Evolutionary conservation across 2,888 invertebrate genomes (phyloP).

Genomic region (Heliconius ismenius): DNA sequence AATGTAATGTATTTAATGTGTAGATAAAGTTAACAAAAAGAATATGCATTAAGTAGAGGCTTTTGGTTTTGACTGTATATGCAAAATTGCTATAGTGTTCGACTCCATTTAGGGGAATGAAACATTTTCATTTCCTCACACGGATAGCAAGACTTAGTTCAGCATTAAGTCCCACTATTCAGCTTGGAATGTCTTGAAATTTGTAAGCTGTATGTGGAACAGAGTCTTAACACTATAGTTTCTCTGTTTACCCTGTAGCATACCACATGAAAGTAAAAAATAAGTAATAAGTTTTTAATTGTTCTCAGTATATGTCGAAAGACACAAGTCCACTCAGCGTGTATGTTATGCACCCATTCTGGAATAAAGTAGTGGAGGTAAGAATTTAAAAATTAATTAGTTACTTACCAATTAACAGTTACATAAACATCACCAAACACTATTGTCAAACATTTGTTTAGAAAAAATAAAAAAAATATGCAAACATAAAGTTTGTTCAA

Average conservation of each 20-base stretch:
- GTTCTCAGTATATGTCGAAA: slow-evolving; percentile 95
- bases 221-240: not conserved
- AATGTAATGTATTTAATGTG: not conserved
- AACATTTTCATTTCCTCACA: not conserved
- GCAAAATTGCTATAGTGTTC: not conserved
- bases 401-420: not conserved
- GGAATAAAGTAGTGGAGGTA: slow-evolving; percentile 98
- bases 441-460: not conserved
- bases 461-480: not conserved
- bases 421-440: not conserved
- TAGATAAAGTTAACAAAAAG: not conserved
- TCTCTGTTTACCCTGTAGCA: not conserved
- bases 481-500: no score
- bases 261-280: not conserved
- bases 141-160: not conserved
- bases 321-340: slow-evolving; percentile 98
- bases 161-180: not conserved
- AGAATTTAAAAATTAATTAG: slow-evolving; percentile 53
- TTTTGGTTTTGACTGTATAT: not conserved
- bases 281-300: not conserved
- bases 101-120: not conserved
- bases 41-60: not conserved
- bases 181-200: no score
- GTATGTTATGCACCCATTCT: slow-evolving; percentile 99
- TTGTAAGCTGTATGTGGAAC: no score